phyloP scores from a whole-genome alignment of 2,888 invertebrate genomes.

The Arrhopalites spinosus region DNA sequence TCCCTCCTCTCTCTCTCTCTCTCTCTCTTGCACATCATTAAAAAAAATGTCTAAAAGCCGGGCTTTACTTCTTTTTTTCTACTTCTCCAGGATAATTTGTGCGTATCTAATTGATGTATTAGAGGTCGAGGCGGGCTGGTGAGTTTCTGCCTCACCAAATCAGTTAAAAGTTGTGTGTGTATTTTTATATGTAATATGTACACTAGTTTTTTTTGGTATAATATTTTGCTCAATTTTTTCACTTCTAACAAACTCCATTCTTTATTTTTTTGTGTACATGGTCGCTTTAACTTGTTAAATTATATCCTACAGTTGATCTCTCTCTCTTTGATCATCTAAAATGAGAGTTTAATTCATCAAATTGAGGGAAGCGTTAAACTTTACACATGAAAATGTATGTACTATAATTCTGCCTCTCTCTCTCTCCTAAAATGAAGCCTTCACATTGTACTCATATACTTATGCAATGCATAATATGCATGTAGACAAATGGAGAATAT shows the following conservation, averaged over 20 bases:
- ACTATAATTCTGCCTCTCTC: too few species aligned
- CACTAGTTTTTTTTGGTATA: neutral
- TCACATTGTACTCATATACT: too few species aligned
- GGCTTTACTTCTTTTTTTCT: neutral
- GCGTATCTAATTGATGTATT: neutral
- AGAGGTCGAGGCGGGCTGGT: neutral
- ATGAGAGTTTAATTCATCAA: too few species aligned
- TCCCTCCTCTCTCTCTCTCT: conserved; percentile 6
- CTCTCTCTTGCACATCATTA: conserved; percentile 4
- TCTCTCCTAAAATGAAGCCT: too few species aligned
- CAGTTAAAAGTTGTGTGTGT: neutral
- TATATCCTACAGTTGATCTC: neutral
- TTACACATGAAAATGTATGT: too few species aligned
- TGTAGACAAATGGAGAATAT: too few species aligned
- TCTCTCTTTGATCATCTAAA: too few species aligned
- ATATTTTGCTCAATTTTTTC: neutral
- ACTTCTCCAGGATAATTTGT: conserved; percentile 6
- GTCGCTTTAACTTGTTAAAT: conserved; percentile 1
- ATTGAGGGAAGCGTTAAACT: too few species aligned
- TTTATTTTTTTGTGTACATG: neutral
- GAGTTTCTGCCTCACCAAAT: neutral
- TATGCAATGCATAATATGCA: too few species aligned
- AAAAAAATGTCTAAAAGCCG: neutral
- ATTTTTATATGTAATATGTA: too few species aligned
- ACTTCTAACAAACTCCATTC: neutral